Percentiles rank a stretch among this genome's conserved stretches.
phyloP scores from a whole-genome alignment of 2,888 invertebrate species.

The Lucinisca nassula region DNA sequence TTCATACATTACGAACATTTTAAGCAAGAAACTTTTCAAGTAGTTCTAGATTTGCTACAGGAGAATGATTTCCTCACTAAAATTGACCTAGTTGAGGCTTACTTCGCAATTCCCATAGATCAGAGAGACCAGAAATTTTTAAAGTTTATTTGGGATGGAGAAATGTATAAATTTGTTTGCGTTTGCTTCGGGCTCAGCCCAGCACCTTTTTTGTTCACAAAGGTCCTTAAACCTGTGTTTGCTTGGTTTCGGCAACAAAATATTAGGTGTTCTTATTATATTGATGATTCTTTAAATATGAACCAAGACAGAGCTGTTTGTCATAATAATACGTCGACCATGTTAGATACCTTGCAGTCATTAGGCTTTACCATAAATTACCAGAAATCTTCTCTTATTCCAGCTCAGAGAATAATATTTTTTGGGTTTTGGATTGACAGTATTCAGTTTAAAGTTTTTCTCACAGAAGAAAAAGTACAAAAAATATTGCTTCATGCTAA shows the following conservation, averaged over 20 bases:
- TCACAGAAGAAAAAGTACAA: constrained; percentile 43
- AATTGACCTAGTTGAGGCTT: constrained; percentile 21
- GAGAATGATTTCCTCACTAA: constrained; percentile 44
- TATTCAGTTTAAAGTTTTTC: constrained; percentile 45
- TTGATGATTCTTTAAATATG: constrained; percentile 61
- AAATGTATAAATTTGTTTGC: constrained; percentile 35
- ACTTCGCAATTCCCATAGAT: constrained; percentile 22
- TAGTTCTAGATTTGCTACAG: constrained; percentile 19
- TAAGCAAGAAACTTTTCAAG: constrained; percentile 24
- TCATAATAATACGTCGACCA: constrained; percentile 10
- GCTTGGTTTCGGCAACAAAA: constrained; percentile 33
- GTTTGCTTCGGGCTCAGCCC: constrained; percentile 46
- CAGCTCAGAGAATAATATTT: constrained; percentile 41
- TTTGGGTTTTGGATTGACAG: constrained; percentile 47
- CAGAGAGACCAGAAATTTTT: constrained; percentile 22
- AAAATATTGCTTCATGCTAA: constrained; percentile 36
- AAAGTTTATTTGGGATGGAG: constrained; percentile 28
- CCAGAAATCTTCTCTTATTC: constrained; percentile 37
- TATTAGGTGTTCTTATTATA: constrained; percentile 56
- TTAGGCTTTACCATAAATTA: constrained; percentile 50
- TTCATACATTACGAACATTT: constrained; percentile 44
- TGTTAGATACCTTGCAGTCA: constrained; percentile 27
- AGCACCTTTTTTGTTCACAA: constrained; percentile 54
- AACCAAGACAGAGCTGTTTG: constrained; percentile 11
- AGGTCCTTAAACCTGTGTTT: constrained; percentile 50